These are phyloP conservation scores for Narcine bancroftii DNA, from an alignment of 2,113 vertebrate species.

Conservation along the genomic window DNA sequence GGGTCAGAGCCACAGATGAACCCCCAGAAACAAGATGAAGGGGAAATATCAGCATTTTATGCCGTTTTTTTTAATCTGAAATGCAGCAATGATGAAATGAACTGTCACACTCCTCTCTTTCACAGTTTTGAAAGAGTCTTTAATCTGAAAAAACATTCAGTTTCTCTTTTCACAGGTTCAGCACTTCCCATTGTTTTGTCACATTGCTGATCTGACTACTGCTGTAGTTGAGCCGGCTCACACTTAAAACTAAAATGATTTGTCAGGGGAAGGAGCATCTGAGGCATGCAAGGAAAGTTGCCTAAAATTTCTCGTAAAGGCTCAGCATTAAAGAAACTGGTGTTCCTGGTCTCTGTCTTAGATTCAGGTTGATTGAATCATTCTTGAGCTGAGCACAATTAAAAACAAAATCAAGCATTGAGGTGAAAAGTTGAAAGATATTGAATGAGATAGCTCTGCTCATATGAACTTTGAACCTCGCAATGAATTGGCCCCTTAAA, in stretches of 20 bases:
- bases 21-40: neutral
- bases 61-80: neutral
- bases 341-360: neutral
- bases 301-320: neutral
- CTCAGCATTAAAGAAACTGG: neutral
- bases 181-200: neutral
- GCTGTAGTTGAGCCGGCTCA: neutral
- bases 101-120: too few relatives aligned
- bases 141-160: too few relatives aligned
- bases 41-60: neutral
- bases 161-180: too few relatives aligned
- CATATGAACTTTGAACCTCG: neutral
- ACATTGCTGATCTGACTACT: neutral
- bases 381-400: neutral
- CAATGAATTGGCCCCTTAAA: neutral
- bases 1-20: neutral
- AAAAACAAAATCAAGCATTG: neutral
- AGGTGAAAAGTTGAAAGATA: neutral
- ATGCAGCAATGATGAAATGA: too few relatives aligned
- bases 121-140: too few relatives aligned
- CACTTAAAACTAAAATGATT: neutral
- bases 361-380: neutral
- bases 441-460: neutral
- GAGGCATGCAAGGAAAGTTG: neutral
- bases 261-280: neutral